Percentiles rank a stretch among this genome's conserved stretches.
These are phyloP conservation scores for Oostethus manadensis DNA, from an alignment of 2,113 vertebrate genomes.

Conservation along the genomic window DNA sequence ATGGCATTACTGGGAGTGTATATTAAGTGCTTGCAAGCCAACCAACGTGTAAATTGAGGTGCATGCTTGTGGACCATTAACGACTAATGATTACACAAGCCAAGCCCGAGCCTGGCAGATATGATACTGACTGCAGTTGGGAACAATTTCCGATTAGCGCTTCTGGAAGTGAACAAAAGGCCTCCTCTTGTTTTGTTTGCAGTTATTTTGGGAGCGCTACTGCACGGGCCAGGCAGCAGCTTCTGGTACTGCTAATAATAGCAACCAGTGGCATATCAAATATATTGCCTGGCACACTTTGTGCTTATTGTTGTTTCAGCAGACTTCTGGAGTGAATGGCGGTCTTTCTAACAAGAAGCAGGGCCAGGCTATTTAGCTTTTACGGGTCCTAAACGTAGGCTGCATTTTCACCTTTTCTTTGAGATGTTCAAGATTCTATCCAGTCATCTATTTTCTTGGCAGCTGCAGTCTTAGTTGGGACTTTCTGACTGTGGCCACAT, in stretches of 20 bases:
- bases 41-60: too few species aligned
- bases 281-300: slow-evolving; percentile 21
- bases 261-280: slow-evolving; percentile 26
- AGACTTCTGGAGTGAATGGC: background rate
- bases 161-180: slow-evolving; percentile 31
- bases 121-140: slow-evolving; percentile 3
- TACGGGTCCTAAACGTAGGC: too few species aligned
- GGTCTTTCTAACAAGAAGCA: slow-evolving; percentile 6
- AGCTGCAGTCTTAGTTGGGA: too few species aligned
- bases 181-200: slow-evolving; percentile 49
- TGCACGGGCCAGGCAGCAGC: slow-evolving; percentile 30
- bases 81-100: slow-evolving; percentile 1
- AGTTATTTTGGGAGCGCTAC: slow-evolving; percentile 45
- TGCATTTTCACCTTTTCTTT: too few species aligned
- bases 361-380: background rate
- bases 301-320: slow-evolving; percentile 9
- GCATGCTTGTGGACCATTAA: slow-evolving; percentile 2
- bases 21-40: too few species aligned
- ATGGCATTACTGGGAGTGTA: too few species aligned
- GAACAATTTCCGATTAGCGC: slow-evolving; percentile 48
- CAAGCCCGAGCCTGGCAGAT: slow-evolving; percentile 5
- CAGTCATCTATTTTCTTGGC: too few species aligned
- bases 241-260: slow-evolving; percentile 28
- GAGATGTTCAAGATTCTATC: too few species aligned
- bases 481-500: too few species aligned